Evolutionary conservation across 1,140 invertebrate species (phyloP).

Genomic region (Apis cerana): DNA sequence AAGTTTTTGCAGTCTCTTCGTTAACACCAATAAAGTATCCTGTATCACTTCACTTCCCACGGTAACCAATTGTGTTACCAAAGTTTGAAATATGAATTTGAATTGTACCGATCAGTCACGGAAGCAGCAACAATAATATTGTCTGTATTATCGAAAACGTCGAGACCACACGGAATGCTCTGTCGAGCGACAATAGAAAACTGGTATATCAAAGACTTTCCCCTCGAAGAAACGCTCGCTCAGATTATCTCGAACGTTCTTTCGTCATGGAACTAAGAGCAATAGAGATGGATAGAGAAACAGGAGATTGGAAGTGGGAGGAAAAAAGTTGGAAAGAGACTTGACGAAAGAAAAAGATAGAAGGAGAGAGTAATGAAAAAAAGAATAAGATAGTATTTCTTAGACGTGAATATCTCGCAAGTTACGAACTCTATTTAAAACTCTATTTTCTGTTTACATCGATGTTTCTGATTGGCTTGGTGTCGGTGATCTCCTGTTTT

Average conservation of each 20-base stretch:
- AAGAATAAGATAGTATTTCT: conserved; percentile 5
- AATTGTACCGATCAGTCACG: not conserved
- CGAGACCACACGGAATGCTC: conserved; percentile 27
- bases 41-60: conserved; percentile 27
- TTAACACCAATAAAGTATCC: not conserved
- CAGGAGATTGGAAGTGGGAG: not conserved
- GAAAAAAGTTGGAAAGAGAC: not conserved
- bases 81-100: not conserved
- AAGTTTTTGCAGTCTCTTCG: not conserved
- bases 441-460: conserved; percentile 38
- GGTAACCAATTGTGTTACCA: not conserved
- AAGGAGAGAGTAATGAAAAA: not conserved
- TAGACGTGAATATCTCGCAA: conserved; percentile 4
- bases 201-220: conserved; percentile 46
- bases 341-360: not conserved
- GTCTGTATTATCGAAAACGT: not conserved
- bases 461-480: conserved; percentile 31
- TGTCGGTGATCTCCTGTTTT: not conserved
- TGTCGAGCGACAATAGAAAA: conserved; percentile 40
- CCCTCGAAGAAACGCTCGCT: conserved; percentile 38
- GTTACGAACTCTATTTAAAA: conserved; percentile 22
- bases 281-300: conserved; percentile 6
- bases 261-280: conserved; percentile 32
- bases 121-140: not conserved
- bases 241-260: conserved; percentile 45